A percentile compares a stretch with the other conserved stretches of the same genome.
Conservation (phyloP, 2,113 vertebrate genomes). For the Patagioenas fasciata region DNA sequence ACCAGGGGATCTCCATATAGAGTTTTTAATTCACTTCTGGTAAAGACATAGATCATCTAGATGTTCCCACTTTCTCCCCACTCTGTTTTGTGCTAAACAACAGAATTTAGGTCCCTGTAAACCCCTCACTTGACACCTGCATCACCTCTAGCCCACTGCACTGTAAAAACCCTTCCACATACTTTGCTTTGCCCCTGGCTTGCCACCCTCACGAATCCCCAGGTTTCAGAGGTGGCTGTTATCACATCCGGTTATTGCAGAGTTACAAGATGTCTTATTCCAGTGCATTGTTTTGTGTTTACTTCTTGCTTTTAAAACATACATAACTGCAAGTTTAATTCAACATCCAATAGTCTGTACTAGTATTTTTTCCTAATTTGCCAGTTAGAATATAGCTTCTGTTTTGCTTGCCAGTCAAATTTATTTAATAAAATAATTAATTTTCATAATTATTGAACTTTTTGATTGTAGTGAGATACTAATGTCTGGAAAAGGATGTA, state of each 20-base stretch:
- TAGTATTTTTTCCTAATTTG: background rate
- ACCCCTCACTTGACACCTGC: background rate
- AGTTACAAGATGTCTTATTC: background rate
- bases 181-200: background rate
- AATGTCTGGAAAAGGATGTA: background rate
- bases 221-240: background rate
- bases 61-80: background rate
- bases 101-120: background rate
- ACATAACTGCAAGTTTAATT: background rate
- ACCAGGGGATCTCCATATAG: background rate
- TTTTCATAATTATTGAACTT: background rate
- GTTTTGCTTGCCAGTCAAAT: background rate
- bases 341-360: fast-evolving
- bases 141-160: background rate
- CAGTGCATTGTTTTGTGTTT: background rate
- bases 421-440: background rate
- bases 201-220: background rate
- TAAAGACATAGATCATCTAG: background rate
- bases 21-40: background rate
- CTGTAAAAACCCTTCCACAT: background rate
- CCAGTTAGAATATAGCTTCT: background rate
- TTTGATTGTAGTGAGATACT: background rate
- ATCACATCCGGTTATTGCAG: background rate
- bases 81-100: background rate
- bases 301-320: background rate